Conservation (phyloP, 2,888 invertebrate genomes). For the Apantesis nais region DNA sequence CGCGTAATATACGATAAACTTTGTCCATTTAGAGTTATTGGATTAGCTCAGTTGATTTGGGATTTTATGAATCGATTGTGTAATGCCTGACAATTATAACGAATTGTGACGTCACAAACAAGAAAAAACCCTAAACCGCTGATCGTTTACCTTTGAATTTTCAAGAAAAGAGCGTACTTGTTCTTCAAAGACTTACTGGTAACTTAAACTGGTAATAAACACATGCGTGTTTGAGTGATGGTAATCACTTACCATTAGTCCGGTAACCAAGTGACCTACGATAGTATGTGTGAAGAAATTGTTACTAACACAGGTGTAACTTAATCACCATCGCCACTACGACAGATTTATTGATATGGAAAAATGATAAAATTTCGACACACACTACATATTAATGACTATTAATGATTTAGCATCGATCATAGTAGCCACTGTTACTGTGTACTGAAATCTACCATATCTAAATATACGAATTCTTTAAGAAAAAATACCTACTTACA, state of each 20-base stretch:
- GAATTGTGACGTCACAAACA: not conserved
- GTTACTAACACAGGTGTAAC: not conserved
- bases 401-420: not conserved
- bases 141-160: not conserved
- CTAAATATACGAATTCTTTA: not conserved
- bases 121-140: not conserved
- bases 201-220: too few relatives aligned
- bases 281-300: not conserved
- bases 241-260: too few relatives aligned
- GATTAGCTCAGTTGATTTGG: constrained; percentile 40
- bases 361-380: too few relatives aligned
- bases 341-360: too few relatives aligned
- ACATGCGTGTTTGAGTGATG: too few relatives aligned
- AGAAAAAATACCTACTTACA: not conserved
- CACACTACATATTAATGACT: too few relatives aligned
- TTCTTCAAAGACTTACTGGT: not conserved
- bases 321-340: too few relatives aligned
- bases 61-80: constrained; percentile 37
- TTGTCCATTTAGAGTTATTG: constrained; percentile 50
- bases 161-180: not conserved
- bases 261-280: too few relatives aligned
- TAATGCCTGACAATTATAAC: constrained; percentile 17
- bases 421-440: not conserved
- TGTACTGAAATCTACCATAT: not conserved
- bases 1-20: constrained; percentile 40